Evolutionary conservation across 2,797 vertebrate genomes (phyloP), one percentile per base, ranked within the genome.

Genomic region (Myotis myotis): DNA sequence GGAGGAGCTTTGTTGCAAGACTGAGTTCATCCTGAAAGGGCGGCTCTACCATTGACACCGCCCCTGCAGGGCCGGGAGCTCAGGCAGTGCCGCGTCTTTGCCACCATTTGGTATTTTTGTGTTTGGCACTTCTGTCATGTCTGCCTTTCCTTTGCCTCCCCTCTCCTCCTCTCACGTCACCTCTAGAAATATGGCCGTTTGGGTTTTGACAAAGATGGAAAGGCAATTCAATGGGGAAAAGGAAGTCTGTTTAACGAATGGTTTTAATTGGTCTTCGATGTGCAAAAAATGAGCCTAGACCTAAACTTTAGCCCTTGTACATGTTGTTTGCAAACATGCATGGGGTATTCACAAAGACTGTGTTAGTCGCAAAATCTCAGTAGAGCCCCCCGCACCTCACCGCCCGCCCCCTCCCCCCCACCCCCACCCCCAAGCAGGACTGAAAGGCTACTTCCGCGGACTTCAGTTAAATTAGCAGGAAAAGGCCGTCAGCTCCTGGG

Each of bases 41-140:
- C 2, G 68, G 5, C 30, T 6, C 30, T 15, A 6, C 60, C 33
- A 2, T 3, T 55, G 2, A 0, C 57, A 16, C 16, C 33, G 15
- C 8, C 28, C n/a, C 72, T 0, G 1, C 44, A 3, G 25, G 33
- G 55, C 0, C 0, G 1, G 6, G 8, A 4, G 30, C 3, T 28
- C 15, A 1, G 57, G 19, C 2, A 0, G 8, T 0, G 25, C 10
- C 28, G 6, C 2, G 0, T 4, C n/a, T 51, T 19, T 11, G 47
- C 36, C 16, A 1, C 8, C 9, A 0, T 30, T 33, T 6, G 10
- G 55, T 41, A 2, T 57, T 60, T 81, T 13, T 6, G 13, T 13
- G 30, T 47, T 20, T 22, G 33, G 20, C 7, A 1, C 13, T 47
- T 49, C 28, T 1, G 0, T 33, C 8, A 7, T 0, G 30, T 33